These are phyloP conservation scores for Podilymbus podiceps DNA, from an alignment of 2,113 vertebrate genomes.

Conservation along the genomic window DNA sequence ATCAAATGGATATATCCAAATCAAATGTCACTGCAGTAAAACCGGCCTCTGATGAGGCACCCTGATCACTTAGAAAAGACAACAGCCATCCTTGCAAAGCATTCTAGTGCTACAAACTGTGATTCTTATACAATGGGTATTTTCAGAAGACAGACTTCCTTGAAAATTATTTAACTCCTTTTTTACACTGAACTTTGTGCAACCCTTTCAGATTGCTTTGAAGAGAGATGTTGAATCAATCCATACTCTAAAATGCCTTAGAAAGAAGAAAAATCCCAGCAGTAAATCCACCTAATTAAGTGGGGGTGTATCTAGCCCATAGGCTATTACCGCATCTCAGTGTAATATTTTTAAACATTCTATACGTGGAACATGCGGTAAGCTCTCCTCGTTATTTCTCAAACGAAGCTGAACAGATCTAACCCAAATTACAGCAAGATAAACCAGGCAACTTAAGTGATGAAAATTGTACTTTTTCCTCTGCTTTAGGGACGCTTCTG, in stretches of 20 bases:
- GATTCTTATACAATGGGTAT: neutral
- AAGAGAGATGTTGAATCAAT: constrained; percentile 46
- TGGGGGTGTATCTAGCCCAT: constrained; percentile 12
- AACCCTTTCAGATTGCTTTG: constrained; percentile 21
- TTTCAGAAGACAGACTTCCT: neutral
- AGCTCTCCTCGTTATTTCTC: constrained; percentile 53
- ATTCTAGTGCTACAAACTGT: neutral
- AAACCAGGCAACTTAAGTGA: constrained; percentile 40
- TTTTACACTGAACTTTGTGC: neutral
- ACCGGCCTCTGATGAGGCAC: neutral
- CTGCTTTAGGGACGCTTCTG: constrained; percentile 33
- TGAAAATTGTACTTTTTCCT: constrained; percentile 28
- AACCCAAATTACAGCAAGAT: constrained; percentile 41
- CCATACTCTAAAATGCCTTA: neutral
- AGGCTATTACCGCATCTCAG: constrained; percentile 30
- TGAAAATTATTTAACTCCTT: neutral
- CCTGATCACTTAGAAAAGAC: neutral
- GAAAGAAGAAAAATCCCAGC: constrained; percentile 56
- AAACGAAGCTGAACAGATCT: constrained; percentile 37
- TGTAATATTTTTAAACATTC: constrained; percentile 49
- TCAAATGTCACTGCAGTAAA: neutral
- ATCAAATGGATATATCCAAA: neutral
- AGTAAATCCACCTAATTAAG: constrained; percentile 61
- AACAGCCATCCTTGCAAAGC: neutral
- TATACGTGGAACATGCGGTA: neutral